Percentiles rank a stretch among this genome's conserved stretches.
phyloP scores from a whole-genome alignment of 2,797 vertebrate species.

The Alcedo quadribrachys region DNA sequence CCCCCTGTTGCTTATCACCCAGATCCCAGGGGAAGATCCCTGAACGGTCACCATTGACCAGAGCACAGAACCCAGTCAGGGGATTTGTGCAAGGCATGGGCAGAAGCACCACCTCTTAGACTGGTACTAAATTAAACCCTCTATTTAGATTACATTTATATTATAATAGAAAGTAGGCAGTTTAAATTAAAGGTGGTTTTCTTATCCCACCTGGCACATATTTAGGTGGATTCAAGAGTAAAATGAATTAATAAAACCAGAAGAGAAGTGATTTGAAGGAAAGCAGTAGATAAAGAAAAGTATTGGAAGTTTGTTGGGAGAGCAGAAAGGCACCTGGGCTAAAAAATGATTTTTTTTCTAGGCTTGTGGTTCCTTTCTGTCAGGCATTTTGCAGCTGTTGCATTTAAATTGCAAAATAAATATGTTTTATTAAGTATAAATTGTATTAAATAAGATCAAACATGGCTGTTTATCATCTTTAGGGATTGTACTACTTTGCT shows the following conservation, averaged over 20 bases:
- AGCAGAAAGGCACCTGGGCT: not conserved
- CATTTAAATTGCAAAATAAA: not conserved
- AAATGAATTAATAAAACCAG: accelerated
- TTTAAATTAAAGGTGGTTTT: not conserved
- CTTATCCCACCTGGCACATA: accelerated
- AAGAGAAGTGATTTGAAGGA: not conserved
- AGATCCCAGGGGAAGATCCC: not conserved
- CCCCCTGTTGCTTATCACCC: accelerated
- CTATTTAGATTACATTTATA: not conserved
- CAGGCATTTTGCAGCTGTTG: not conserved
- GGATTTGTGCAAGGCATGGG: not conserved
- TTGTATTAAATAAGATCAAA: not conserved
- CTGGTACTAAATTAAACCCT: not conserved
- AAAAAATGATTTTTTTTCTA: not conserved
- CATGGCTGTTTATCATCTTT: not conserved
- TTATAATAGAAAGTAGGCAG: not conserved
- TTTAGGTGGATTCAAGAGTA: not conserved
- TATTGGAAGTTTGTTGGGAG: accelerated
- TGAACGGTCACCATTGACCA: accelerated
- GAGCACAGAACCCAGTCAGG: accelerated
- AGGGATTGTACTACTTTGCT: not conserved
- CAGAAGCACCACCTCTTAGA: not conserved
- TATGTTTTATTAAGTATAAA: not conserved
- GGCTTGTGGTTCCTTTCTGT: not conserved
- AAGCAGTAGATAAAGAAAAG: not conserved